Evolutionary conservation across 37 sponge, comb jelly and placozoan genomes (phyloP).

Genomic region (Axinella damicornis): DNA sequence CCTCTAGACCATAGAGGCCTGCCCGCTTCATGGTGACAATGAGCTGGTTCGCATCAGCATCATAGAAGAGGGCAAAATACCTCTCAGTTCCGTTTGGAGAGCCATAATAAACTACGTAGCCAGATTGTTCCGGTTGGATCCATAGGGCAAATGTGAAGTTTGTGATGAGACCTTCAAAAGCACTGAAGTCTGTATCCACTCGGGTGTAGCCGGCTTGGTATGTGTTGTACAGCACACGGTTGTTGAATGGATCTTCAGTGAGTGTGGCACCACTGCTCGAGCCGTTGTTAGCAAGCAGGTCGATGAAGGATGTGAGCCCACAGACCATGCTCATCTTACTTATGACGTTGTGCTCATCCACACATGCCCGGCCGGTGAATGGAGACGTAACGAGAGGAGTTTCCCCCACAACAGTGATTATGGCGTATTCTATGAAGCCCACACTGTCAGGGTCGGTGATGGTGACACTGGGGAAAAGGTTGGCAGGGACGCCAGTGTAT

Average conservation of each 20-base stretch:
- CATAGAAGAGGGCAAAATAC: conserved; percentile 70
- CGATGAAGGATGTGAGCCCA: conserved; percentile 40
- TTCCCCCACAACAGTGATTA: conserved; percentile 33
- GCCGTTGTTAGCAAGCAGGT: background rate
- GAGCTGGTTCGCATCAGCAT: conserved; percentile 24
- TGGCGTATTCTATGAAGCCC: conserved; percentile 19
- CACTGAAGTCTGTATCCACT: conserved; percentile 29
- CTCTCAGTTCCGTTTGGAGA: conserved; percentile 48
- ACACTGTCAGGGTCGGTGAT: conserved; percentile 61
- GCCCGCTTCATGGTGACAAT: conserved; percentile 53
- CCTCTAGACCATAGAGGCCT: conserved; percentile 35
- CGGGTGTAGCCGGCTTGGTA: background rate
- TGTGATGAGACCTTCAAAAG: conserved; percentile 30
- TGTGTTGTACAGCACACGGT: conserved; percentile 37
- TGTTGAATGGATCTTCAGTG: conserved; percentile 17
- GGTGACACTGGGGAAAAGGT: conserved; percentile 20
- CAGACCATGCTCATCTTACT: conserved; percentile 54
- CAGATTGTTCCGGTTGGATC: conserved; percentile 54
- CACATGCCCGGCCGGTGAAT: conserved; percentile 59
- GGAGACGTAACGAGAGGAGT: conserved; percentile 29
- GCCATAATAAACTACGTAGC: conserved; percentile 59
- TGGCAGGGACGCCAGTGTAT: conserved; percentile 11
- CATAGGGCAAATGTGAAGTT: conserved; percentile 62
- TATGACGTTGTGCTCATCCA: conserved; percentile 50
- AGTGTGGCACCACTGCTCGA: background rate